Evolutionary conservation across 2,113 vertebrate species (phyloP).

Genomic region (Cranoglanis bouderius): DNA sequence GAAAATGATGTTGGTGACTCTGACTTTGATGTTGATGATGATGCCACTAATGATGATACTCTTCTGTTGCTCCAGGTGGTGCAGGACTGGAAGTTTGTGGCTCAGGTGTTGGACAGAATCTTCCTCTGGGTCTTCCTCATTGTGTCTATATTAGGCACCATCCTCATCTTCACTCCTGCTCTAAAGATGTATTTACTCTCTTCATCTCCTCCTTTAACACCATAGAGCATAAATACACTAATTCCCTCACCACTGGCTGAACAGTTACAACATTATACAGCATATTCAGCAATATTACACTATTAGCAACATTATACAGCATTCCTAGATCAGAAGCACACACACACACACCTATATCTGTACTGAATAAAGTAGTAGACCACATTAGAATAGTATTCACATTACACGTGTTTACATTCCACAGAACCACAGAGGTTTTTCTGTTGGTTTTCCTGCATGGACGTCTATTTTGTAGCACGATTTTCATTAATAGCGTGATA

Average conservation of each 20-base stretch:
- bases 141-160: slow-evolving; percentile 83
- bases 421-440: not conserved
- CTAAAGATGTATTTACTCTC: slow-evolving; percentile 82
- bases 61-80: slow-evolving; percentile 78
- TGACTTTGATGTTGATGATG: not conserved
- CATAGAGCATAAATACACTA: slow-evolving; percentile 17
- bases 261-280: not conserved
- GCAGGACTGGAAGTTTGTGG: slow-evolving; percentile 97
- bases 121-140: slow-evolving; percentile 93
- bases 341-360: not conserved
- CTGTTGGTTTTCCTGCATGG: not conserved
- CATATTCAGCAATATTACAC: not conserved
- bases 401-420: not conserved
- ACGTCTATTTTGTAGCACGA: not conserved
- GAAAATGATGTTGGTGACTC: not conserved
- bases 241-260: not conserved
- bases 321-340: not conserved
- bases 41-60: not conserved
- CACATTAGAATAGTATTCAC: not conserved
- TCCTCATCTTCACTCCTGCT: slow-evolving; percentile 94
- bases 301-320: not conserved
- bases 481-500: not conserved
- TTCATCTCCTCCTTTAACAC: slow-evolving; percentile 55
- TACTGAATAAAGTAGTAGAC: not conserved
- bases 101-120: slow-evolving; percentile 93